These are phyloP conservation scores for Macrostomum cliftonense DNA, from an alignment of 2,888 invertebrate genomes.

Conservation along the genomic window DNA sequence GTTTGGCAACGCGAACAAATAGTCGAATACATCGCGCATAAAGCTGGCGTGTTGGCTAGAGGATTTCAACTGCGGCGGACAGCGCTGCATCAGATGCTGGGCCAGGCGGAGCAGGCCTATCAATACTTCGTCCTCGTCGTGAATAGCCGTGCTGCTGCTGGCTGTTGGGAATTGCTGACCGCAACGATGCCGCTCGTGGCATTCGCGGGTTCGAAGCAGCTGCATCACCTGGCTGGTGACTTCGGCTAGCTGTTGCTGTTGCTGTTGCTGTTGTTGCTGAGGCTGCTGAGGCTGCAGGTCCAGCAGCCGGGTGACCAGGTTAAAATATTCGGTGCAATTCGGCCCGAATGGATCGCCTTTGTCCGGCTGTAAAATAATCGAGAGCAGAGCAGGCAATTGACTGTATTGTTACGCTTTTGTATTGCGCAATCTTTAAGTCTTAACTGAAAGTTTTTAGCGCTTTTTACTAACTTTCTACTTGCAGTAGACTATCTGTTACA, in stretches of 20 bases:
- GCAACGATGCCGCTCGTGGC: neutral
- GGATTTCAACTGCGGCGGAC: constrained; percentile 64
- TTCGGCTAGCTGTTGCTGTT: neutral
- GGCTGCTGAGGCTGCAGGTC: constrained; percentile 47
- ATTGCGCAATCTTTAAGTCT: too few species aligned
- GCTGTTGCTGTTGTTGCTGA: too few species aligned
- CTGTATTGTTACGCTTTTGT: too few species aligned
- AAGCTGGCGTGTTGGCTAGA: constrained; percentile 48
- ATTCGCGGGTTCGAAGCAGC: too few species aligned
- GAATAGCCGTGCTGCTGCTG: too few species aligned
- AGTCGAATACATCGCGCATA: constrained; percentile 53
- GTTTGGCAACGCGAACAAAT: constrained; percentile 70
- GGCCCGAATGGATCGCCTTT: constrained; percentile 64
- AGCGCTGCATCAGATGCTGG: constrained; percentile 70
- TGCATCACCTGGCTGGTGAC: too few species aligned
- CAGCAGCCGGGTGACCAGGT: constrained; percentile 68
- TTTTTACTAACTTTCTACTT: too few species aligned
- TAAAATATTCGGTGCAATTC: constrained; percentile 79
- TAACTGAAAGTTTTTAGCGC: too few species aligned
- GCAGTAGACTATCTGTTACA: too few species aligned
- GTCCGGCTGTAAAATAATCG: neutral
- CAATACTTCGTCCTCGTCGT: constrained; percentile 62
- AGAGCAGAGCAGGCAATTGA: too few species aligned
- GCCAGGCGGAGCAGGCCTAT: constrained; percentile 66
- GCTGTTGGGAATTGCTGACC: too few species aligned